phyloP scores from a whole-genome alignment of 2,113 vertebrate species.

The Crocuta crocuta region DNA sequence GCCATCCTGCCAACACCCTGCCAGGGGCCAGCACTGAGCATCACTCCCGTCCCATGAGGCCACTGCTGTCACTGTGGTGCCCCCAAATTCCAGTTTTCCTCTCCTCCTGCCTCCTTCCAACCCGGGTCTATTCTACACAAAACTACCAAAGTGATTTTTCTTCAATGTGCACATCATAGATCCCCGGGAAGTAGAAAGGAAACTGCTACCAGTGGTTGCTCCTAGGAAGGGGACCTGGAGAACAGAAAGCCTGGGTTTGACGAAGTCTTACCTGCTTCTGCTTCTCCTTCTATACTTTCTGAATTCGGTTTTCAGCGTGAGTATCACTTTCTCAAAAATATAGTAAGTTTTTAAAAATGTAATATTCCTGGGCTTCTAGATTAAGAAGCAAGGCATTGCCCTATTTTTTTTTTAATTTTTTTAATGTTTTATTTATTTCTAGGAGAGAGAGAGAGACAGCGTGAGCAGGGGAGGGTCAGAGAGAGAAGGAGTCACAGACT shows the following conservation, averaged over 20 bases:
- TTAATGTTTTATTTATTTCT: no score
- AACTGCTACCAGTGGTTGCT: background rate
- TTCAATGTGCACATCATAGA: background rate
- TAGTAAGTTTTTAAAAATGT: background rate
- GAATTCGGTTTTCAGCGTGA: background rate
- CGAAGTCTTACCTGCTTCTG: background rate
- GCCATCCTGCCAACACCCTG: background rate
- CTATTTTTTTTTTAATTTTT: background rate
- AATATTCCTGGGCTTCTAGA: background rate
- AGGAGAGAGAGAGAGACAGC: no score
- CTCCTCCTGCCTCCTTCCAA: background rate
- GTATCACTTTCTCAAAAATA: constrained; percentile 39
- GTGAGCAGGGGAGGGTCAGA: no score
- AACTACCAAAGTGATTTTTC: background rate
- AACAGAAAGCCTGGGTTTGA: background rate
- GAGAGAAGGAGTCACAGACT: no score
- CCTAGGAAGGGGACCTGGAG: background rate
- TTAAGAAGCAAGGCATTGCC: background rate
- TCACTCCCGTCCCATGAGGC: background rate
- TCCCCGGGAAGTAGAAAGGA: background rate
- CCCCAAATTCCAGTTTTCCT: background rate
- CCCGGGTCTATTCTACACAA: background rate
- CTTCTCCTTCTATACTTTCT: background rate
- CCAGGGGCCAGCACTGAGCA: background rate
- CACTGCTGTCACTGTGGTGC: fast-evolving